A percentile compares a stretch with the other conserved stretches of the same genome.
phyloP scores from a whole-genome alignment of 2,113 vertebrate genomes.

The Zapus hudsonius region DNA sequence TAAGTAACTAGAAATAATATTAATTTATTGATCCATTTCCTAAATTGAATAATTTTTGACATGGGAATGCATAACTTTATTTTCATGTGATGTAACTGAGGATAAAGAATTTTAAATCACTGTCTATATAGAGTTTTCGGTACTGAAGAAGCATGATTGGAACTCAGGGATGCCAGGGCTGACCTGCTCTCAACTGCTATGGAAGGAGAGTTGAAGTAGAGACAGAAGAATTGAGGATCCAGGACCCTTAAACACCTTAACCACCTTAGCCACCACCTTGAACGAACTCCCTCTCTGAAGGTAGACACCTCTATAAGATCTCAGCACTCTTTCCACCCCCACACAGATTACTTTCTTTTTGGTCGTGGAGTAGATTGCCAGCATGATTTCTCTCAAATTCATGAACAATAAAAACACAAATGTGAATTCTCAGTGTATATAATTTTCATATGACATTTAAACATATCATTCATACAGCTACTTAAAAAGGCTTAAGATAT shows the following conservation, averaged over 20 bases:
- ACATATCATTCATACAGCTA: neutral
- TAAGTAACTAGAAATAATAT: neutral
- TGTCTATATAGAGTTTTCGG: neutral
- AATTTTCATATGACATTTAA: neutral
- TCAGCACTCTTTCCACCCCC: neutral
- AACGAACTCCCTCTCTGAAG: neutral
- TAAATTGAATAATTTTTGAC: slow-evolving; percentile 29
- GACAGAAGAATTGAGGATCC: neutral
- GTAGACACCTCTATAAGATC: neutral
- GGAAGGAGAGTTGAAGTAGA: neutral
- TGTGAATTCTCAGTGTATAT: neutral
- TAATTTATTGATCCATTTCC: neutral
- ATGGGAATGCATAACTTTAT: neutral
- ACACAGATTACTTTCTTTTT: neutral
- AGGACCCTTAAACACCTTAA: no score
- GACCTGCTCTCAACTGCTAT: neutral
- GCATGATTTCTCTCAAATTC: neutral
- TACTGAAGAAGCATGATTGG: neutral
- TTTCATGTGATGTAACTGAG: neutral
- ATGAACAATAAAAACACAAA: slow-evolving; percentile 37
- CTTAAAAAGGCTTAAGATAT: neutral
- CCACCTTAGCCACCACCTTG: neutral
- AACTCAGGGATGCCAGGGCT: neutral
- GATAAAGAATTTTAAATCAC: neutral
- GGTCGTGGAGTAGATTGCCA: neutral